Percentiles rank a stretch among this genome's conserved stretches.
phyloP scores from a whole-genome alignment of 2,888 invertebrate genomes.

The Taenaris catops region DNA sequence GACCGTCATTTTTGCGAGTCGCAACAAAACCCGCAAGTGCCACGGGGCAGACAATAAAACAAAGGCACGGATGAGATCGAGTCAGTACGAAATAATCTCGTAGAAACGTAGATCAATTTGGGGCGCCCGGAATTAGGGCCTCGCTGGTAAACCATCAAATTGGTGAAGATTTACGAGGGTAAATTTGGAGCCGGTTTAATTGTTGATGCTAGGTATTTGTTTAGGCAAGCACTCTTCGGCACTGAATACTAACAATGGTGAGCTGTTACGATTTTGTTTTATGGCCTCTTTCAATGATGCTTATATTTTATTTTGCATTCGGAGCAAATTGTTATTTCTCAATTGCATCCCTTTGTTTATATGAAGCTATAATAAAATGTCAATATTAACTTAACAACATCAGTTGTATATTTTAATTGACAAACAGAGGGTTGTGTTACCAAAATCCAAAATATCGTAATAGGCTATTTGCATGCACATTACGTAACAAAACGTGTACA shows the following conservation, averaged over 20 bases:
- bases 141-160: slow-evolving; percentile 37
- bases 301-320: slow-evolving; percentile 17
- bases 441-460: no score
- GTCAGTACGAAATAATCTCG: slow-evolving; percentile 45
- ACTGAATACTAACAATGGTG: slow-evolving; percentile 23
- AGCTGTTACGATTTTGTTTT: slow-evolving; percentile 16
- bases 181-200: slow-evolving; percentile 28
- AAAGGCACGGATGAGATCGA: slow-evolving; percentile 36
- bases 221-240: slow-evolving; percentile 24
- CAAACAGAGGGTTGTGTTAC: no score
- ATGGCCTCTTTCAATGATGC: slow-evolving; percentile 14
- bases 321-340: slow-evolving; percentile 13
- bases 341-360: slow-evolving; percentile 5
- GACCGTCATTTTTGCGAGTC: slow-evolving; percentile 10
- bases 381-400: slow-evolving; percentile 3
- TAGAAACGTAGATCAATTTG: slow-evolving; percentile 47
- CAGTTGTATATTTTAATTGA: no score
- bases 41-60: slow-evolving; percentile 29
- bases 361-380: slow-evolving; percentile 6
- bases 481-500: no score
- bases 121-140: slow-evolving; percentile 40
- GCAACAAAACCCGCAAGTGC: slow-evolving; percentile 16
- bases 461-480: background rate
- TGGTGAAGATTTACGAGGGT: slow-evolving; percentile 42
- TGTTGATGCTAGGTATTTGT: slow-evolving; percentile 26